Evolutionary conservation across 92 coral and sea anemone genomes (phyloP).

Genomic region (Bergia sp.): DNA sequence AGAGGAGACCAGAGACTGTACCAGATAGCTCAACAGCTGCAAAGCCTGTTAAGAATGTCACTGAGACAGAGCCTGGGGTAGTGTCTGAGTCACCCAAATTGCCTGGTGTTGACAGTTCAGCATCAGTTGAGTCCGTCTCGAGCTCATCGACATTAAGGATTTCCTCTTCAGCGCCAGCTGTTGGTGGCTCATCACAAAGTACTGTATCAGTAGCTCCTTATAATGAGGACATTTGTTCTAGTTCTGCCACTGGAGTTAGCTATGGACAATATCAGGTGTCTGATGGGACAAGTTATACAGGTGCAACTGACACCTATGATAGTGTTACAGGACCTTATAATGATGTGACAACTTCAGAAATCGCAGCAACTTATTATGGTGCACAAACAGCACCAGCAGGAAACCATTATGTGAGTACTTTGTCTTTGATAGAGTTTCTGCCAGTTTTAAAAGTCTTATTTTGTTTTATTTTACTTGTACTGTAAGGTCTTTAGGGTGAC

Average conservation of each 20-base stretch:
- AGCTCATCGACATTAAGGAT: not conserved
- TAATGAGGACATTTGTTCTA: not conserved
- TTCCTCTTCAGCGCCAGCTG: not conserved
- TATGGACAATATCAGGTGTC: constrained; percentile 7
- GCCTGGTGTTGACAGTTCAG: not conserved
- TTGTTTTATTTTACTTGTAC: too few species aligned
- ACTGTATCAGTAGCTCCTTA: not conserved
- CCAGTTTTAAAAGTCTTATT: too few species aligned
- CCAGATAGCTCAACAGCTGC: constrained; percentile 27
- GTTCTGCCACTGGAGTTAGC: not conserved
- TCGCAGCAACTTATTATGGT: not conserved
- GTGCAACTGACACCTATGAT: not conserved
- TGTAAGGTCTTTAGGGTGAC: too few species aligned
- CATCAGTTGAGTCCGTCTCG: not conserved
- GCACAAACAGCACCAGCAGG: not conserved
- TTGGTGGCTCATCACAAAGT: not conserved
- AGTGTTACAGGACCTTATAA: constrained; percentile 36
- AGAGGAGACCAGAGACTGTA: constrained; percentile 46
- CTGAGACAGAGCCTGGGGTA: not conserved
- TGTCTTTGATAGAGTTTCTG: too few species aligned
- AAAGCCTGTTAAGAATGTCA: not conserved
- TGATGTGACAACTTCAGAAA: not conserved
- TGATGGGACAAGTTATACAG: not conserved
- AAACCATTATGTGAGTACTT: constrained; percentile 10
- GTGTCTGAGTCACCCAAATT: not conserved